Evolutionary conservation across 2,113 vertebrate species (phyloP).

Genomic region (Grus americana): DNA sequence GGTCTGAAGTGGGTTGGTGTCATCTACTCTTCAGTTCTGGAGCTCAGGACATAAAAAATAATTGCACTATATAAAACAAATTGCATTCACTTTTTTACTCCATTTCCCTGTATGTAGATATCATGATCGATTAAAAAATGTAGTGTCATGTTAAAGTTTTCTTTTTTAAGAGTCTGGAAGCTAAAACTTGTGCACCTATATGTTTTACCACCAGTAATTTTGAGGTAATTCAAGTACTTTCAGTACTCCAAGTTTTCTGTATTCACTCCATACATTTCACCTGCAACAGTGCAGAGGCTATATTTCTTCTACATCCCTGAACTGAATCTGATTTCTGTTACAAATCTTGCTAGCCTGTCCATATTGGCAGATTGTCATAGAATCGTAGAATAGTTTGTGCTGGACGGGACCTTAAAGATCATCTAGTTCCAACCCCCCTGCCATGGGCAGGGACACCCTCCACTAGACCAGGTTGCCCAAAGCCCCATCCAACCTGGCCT

Average conservation of each 20-base stretch:
- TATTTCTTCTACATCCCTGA: background rate
- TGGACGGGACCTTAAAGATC: too few relatives aligned
- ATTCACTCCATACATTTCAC: background rate
- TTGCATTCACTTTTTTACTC: background rate
- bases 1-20: background rate
- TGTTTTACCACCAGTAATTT: background rate
- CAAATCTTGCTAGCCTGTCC: background rate
- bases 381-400: too few relatives aligned
- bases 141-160: background rate
- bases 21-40: background rate
- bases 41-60: background rate
- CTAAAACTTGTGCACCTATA: background rate
- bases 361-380: background rate
- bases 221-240: background rate
- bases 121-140: accelerated
- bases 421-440: too few relatives aligned
- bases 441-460: too few relatives aligned
- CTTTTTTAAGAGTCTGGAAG: background rate
- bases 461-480: too few relatives aligned
- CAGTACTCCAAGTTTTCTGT: background rate
- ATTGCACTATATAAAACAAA: background rate
- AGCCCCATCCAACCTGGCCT: too few relatives aligned
- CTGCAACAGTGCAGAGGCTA: background rate
- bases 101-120: background rate
- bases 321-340: background rate